phyloP scores from a whole-genome alignment of 2,113 vertebrate genomes.

The Hiodon alosoides region DNA sequence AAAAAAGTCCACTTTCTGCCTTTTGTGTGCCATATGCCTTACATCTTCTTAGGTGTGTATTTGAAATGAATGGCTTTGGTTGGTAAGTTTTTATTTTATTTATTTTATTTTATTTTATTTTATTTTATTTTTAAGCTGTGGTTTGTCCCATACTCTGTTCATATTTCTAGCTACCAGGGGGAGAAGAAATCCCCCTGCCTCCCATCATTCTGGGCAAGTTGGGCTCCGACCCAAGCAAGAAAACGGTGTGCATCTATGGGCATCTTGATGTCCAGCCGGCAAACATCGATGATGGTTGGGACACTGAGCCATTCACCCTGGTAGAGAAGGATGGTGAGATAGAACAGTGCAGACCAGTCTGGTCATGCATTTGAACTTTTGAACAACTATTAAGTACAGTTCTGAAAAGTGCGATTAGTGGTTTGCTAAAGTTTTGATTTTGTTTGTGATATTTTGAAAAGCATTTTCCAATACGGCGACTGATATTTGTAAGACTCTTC shows the following conservation, averaged over 20 bases:
- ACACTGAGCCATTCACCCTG: constrained; percentile 87
- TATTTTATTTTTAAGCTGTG: background rate
- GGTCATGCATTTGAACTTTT: too few species aligned
- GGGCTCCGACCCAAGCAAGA: constrained; percentile 82
- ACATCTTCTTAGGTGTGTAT: background rate
- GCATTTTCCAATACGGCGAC: too few species aligned
- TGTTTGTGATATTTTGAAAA: too few species aligned
- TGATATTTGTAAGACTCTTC: too few species aligned
- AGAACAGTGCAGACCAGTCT: too few species aligned
- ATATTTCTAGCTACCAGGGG: constrained; percentile 69
- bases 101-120: too few species aligned
- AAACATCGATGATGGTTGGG: constrained; percentile 80
- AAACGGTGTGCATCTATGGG: constrained; percentile 89
- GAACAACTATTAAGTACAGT: too few species aligned
- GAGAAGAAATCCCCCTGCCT: constrained; percentile 83
- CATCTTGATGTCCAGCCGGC: constrained; percentile 96
- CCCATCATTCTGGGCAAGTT: constrained; percentile 81
- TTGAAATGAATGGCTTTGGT: background rate
- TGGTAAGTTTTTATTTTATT: background rate
- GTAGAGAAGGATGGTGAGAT: constrained; percentile 83
- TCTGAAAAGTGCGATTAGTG: too few species aligned
- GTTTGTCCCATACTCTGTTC: background rate
- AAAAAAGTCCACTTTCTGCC: too few species aligned
- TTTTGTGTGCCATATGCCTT: background rate
- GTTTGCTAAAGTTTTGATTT: too few species aligned